Evolutionary conservation across 64 coral and sea anemone species (phyloP).

Genomic region (Montipora cactus): DNA sequence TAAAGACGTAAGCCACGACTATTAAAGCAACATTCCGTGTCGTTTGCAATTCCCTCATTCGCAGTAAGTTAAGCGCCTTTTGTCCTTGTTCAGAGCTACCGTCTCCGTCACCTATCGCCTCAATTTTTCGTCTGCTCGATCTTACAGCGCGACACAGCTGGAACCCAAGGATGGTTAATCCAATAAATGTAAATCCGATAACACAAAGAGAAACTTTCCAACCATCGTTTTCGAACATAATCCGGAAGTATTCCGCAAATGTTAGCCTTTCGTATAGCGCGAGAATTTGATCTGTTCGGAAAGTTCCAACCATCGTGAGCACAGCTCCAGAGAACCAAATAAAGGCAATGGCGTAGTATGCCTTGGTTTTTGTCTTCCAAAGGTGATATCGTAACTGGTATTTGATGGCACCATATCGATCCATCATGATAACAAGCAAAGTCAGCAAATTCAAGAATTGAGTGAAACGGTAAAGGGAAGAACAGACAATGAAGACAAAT

Average conservation of each 20-base stretch:
- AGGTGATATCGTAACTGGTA: constrained; percentile 4
- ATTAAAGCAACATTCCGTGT: neutral
- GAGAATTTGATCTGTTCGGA: neutral
- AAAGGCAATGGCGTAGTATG: neutral
- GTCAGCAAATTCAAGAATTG: constrained; percentile 10
- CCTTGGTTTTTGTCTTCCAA: constrained; percentile 34
- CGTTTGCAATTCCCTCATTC: neutral
- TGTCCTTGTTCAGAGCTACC: neutral
- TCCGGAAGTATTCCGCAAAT: neutral
- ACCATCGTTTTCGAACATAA: constrained; percentile 5
- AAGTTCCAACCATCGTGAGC: neutral
- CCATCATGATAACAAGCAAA: constrained; percentile 1
- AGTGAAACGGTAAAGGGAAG: constrained; percentile 15
- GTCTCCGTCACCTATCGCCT: neutral
- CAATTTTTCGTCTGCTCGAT: neutral
- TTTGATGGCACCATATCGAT: constrained; percentile 25
- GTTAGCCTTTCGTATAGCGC: neutral
- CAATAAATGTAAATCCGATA: neutral
- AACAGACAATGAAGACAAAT: neutral
- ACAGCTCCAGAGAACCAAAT: neutral
- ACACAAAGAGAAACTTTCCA: neutral
- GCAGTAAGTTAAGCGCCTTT: neutral
- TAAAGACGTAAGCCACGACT: constrained; percentile 22
- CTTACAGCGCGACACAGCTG: neutral
- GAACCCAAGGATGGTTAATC: neutral